These are phyloP conservation scores for Drosophila tanythrix DNA, from an alignment of 2,888 invertebrate species.

Conservation along the genomic window DNA sequence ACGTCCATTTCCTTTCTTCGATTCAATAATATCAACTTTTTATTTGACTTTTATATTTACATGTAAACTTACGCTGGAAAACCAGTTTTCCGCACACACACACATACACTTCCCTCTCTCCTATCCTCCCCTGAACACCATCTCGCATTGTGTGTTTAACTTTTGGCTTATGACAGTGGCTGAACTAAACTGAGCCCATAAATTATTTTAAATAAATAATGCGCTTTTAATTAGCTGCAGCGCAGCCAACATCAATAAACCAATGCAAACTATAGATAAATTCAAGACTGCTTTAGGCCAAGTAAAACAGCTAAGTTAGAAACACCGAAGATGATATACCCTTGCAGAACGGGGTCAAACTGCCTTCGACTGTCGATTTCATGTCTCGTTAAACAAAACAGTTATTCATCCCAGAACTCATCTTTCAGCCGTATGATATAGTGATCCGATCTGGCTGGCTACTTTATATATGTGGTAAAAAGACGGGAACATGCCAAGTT, in stretches of 20 bases:
- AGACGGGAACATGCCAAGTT: background rate
- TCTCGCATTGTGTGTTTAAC: slow-evolving; percentile 53
- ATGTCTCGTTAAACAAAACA: background rate
- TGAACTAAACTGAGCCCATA: slow-evolving; percentile 53
- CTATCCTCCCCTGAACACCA: too few species aligned
- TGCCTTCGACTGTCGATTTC: background rate
- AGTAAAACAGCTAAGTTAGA: background rate
- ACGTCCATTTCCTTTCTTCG: slow-evolving; percentile 1
- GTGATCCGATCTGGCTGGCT: background rate
- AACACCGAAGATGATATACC: background rate
- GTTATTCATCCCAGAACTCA: background rate
- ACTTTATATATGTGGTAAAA: background rate
- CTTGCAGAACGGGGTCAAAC: background rate
- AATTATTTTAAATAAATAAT: slow-evolving; percentile 74
- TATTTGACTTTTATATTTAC: slow-evolving; percentile 59
- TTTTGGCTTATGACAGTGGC: slow-evolving; percentile 60
- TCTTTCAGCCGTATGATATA: background rate
- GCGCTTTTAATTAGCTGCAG: slow-evolving; percentile 76
- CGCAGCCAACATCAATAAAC: slow-evolving; percentile 13
- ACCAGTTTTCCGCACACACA: slow-evolving; percentile 57
- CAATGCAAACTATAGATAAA: slow-evolving; percentile 29
- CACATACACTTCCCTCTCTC: background rate
- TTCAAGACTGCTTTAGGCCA: slow-evolving; percentile 13
- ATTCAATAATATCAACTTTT: slow-evolving; percentile 9
- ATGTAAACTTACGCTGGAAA: slow-evolving; percentile 59